Percentiles rank a stretch among this genome's conserved stretches.
These are phyloP conservation scores for Tholera decimalis DNA, from an alignment of 2,888 invertebrate species.

Conservation along the genomic window DNA sequence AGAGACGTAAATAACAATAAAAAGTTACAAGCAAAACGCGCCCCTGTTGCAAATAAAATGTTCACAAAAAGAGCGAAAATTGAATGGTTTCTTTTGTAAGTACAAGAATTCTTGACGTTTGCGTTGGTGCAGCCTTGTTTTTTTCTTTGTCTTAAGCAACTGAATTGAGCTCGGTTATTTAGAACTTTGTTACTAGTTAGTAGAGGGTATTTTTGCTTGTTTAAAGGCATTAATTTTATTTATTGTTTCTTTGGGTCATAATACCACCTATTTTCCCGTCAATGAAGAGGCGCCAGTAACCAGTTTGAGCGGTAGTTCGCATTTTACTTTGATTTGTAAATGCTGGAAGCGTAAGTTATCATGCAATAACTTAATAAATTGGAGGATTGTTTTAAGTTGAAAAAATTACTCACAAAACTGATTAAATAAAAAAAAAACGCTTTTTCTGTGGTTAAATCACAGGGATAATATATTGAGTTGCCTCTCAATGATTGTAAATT, in stretches of 20 bases:
- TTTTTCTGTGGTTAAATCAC: too few relatives aligned
- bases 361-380: neutral
- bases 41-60: slow-evolving; percentile 55
- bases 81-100: slow-evolving; percentile 67
- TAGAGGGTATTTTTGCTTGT: slow-evolving; percentile 51
- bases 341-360: slow-evolving; percentile 40
- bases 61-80: slow-evolving; percentile 69
- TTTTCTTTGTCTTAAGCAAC: slow-evolving; percentile 28
- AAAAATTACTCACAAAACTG: too few relatives aligned
- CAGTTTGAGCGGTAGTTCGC: slow-evolving; percentile 72
- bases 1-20: slow-evolving; percentile 59
- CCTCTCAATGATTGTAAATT: neutral
- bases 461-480: too few relatives aligned
- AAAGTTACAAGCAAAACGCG: slow-evolving; percentile 55
- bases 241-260: slow-evolving; percentile 68
- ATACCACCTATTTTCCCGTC: slow-evolving; percentile 76
- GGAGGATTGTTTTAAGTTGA: neutral
- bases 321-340: slow-evolving; percentile 47
- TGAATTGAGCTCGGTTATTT: slow-evolving; percentile 10
- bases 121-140: slow-evolving; percentile 55
- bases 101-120: slow-evolving; percentile 73
- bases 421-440: too few relatives aligned
- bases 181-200: accelerated
- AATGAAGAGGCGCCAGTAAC: slow-evolving; percentile 81
- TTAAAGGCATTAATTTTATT: slow-evolving; percentile 50